A percentile compares a stretch with the other conserved stretches of the same genome.
Conservation (phyloP, 2,113 vertebrate species). For the Polypterus bichir region DNA sequence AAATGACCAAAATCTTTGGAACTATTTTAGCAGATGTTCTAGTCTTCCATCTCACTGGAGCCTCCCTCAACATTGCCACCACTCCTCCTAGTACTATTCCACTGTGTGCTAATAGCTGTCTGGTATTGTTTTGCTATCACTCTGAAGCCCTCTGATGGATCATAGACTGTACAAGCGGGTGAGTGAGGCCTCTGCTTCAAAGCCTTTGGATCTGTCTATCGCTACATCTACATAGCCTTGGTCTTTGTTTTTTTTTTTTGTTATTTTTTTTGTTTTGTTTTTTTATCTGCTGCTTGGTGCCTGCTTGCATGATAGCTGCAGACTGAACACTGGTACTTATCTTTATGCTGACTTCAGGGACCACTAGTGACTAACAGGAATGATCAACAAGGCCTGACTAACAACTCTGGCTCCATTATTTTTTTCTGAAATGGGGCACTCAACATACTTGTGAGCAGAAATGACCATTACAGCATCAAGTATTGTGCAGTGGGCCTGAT, state of each 20-base stretch:
- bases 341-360: slow-evolving; percentile 48
- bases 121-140: slow-evolving; percentile 97
- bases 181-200: slow-evolving; percentile 95
- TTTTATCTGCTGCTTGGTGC: slow-evolving; percentile 74
- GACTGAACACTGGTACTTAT: slow-evolving; percentile 32
- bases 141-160: slow-evolving; percentile 98
- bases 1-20: too few relatives aligned
- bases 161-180: slow-evolving; percentile 99
- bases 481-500: too few relatives aligned
- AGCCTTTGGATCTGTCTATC: slow-evolving; percentile 40
- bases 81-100: slow-evolving; percentile 41
- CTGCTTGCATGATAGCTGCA: slow-evolving; percentile 95
- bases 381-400: too few relatives aligned
- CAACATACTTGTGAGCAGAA: too few relatives aligned
- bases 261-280: slow-evolving; percentile 46
- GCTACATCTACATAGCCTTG: slow-evolving; percentile 31
- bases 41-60: slow-evolving; percentile 9
- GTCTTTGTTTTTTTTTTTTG: slow-evolving; percentile 49
- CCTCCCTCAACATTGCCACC: slow-evolving; percentile 23
- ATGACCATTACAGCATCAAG: too few relatives aligned
- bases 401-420: too few relatives aligned
- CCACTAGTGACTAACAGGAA: slow-evolving; percentile 34
- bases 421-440: too few relatives aligned
- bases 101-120: slow-evolving; percentile 93
- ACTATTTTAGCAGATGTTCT: background rate